Base-by-base conservation (phyloP, 2,888 invertebrate species). In the Heliconius aoede region DNA sequence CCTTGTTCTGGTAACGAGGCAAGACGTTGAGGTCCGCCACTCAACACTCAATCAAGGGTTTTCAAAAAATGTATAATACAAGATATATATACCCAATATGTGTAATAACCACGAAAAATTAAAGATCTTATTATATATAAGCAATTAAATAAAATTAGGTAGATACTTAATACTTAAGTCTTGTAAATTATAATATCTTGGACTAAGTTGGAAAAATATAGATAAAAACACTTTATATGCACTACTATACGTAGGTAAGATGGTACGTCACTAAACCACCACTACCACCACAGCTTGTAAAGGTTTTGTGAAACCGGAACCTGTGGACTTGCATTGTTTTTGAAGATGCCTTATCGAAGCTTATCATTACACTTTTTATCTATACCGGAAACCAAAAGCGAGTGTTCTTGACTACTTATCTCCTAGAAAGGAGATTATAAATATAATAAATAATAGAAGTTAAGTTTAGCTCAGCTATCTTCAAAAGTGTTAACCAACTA, bases 391-490 rank as follows among this genome's bases (percentile, higher is more conserved):
- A 82, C 82, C 36, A 81, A 78, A 72, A 80, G 83, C 81, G 85
- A 86, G 87, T 84, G 82, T 86, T 84, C 81, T 84, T 86, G 78
- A 71, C 80, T 74, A 65, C 78, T 85, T 85, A 86, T 86, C 85
- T 21, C 26, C 61, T 60, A 30, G 40, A 1, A 65, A 36, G n/a
- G n/a, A 65, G 65, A 65, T 65, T 65, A 36, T 13, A n/a, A 51
- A n/a, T n/a, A 7, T 36, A 65, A 36, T 24, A 65, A 11, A 36
- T 32, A 24, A 7, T 5, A 36, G 36, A 65, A 36, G 24, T 7
- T 36, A 24, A 65, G 24, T 36, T 64, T 24, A n/a, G 24, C 64
- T n/a, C n/a, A n/a, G n/a, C n/a, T n/a, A n/a, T n/a, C n/a, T 21
- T 51, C 51, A 21, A 4, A 21, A 51, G 18, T 51, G 21, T 51